Conservation (phyloP, 2,888 invertebrate species). For the Mycogona germanica region DNA sequence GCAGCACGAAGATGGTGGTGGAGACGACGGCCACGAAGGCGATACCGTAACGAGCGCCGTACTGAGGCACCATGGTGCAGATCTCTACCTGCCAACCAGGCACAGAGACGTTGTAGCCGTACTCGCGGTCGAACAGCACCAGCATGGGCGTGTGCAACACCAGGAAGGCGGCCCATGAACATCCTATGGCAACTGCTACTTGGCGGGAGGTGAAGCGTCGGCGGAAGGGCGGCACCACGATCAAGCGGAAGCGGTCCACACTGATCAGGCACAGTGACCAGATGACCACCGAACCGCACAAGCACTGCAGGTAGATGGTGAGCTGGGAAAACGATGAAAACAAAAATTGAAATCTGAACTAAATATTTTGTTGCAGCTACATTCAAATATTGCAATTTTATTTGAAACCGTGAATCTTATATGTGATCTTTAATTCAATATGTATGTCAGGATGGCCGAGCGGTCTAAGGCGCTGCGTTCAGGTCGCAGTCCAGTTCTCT, state of each 20-base stretch:
- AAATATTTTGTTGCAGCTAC: too few species aligned
- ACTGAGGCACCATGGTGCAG: constrained; percentile 10
- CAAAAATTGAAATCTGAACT: too few species aligned
- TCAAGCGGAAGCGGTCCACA: constrained; percentile 15
- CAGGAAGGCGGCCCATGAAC: neutral
- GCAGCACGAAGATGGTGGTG: constrained; percentile 1
- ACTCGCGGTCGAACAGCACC: too few species aligned
- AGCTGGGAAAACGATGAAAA: too few species aligned
- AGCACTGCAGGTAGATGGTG: neutral
- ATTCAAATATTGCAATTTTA: too few species aligned
- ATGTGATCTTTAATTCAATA: too few species aligned
- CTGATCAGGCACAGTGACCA: constrained; percentile 13
- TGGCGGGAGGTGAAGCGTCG: neutral
- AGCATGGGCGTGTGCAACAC: constrained; percentile 8
- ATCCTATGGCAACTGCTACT: too few species aligned
- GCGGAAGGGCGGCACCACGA: constrained; percentile 2
- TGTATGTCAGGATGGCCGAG: too few species aligned
- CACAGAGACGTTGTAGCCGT: too few species aligned
- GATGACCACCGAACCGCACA: constrained; percentile 12
- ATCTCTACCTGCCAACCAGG: neutral
- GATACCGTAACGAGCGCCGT: neutral
- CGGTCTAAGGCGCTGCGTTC: too few species aligned
- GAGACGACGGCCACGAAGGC: neutral
- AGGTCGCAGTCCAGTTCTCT: too few species aligned
- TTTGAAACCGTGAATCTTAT: too few species aligned